Evolutionary conservation across 2,888 invertebrate species (phyloP).

Genomic region (Eupsilia transversa): DNA sequence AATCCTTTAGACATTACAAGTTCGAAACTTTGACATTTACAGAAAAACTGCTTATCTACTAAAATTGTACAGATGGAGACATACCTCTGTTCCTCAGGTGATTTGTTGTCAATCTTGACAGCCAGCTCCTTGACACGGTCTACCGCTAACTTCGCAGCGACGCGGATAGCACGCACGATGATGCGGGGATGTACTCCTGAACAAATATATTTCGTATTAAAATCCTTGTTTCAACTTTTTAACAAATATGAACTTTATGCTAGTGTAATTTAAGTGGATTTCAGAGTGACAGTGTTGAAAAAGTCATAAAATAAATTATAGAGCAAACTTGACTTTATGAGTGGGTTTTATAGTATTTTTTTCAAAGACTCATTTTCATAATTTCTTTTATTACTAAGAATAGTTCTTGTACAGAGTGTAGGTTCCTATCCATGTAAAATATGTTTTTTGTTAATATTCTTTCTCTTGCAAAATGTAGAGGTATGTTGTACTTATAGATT

Average conservation of each 20-base stretch:
- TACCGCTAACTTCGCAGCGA: slow-evolving; percentile 95
- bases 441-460: too few species aligned
- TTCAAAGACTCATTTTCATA: too few species aligned
- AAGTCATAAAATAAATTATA: not conserved
- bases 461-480: too few species aligned
- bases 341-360: not conserved
- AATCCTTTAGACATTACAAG: too few species aligned
- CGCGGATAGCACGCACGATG: slow-evolving; percentile 96
- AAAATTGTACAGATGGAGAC: slow-evolving; percentile 70
- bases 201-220: not conserved
- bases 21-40: not conserved
- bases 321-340: not conserved
- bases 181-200: slow-evolving; percentile 96
- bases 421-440: too few species aligned
- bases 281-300: not conserved
- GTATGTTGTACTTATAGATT: too few species aligned
- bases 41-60: not conserved
- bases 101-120: slow-evolving; percentile 93
- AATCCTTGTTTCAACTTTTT: not conserved
- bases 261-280: not conserved
- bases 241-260: not conserved
- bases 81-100: slow-evolving; percentile 91
- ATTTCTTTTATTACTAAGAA: too few species aligned
- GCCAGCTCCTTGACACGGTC: slow-evolving; percentile 96
- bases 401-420: too few species aligned